Base-by-base conservation (phyloP, 2,797 vertebrate genomes). In the Cichlasoma orientale region DNA sequence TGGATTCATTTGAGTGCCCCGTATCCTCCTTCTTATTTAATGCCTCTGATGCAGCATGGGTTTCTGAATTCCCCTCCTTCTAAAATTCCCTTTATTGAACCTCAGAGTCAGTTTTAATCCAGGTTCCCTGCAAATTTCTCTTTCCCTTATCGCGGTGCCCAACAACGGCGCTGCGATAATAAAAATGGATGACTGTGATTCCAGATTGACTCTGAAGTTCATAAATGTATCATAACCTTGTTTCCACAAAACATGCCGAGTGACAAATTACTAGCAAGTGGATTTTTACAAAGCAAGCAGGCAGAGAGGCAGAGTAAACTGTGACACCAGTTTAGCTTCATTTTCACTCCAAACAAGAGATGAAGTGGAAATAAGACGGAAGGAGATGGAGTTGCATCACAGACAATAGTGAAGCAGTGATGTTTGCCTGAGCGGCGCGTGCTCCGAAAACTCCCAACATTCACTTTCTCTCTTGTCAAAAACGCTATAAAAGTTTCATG, bases 331-430 rank as follows among this genome's bases (percentile, higher is more conserved):
- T 68, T 77, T 31, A 13, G 38, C 56, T 77, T 81, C 11, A 38
- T 58, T 73, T 75, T 71, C 53, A 47, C 52, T 75, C 78, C 56
- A 88, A 73, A 84, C 54, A 1, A 33, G 52, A 79, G 68, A 75
- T 23, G 50, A 77, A 75, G 19, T 52, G 11, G 7, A 52, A 69
- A 80, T 36, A 21, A 25, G 27, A 9, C 52, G 75, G 25, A 29
- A 73, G 27, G 71, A 5, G 73, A 27, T 47, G 25, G 33, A 29
- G 11, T 11, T 57, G 55, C 5, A 11, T 21, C 29, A 9, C 25
- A 81, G 70, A 78, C 52, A 70, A 29, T 33, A 44, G 7, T 31
- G 23, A 56, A 76, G 25, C 19, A 56, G 4, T 19, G 13, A 25
- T 53, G 69, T 69, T 53, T 71, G 10, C 23, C 13, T 13, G 2